Evolutionary conservation across 2,888 invertebrate species (phyloP), one percentile per base, ranked within the genome.

Genomic region (Beris morrisii): DNA sequence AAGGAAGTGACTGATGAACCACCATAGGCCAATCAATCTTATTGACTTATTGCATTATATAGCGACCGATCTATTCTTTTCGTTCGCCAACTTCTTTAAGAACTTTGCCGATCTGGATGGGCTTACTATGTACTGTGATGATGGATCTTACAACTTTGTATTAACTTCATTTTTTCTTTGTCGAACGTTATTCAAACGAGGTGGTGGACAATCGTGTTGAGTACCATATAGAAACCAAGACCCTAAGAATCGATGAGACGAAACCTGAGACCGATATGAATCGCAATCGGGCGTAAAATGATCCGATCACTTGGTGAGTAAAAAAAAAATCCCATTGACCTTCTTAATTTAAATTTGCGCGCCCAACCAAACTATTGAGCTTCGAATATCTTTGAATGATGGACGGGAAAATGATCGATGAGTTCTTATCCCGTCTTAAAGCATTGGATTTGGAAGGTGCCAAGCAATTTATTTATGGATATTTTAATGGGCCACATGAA

Each of bases 261-360:
- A 38, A 38, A 38, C 22, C 38, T 38, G 38, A 38, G 9, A 5
- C 9, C 38, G 38, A 38, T 38, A 9, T 38, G 38, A 38, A 38
- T 38, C 38, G 38, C 38, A 38, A 9, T 38, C 38, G 9, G 38
- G 38, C 38, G 38, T 38, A 38, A 38, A 38, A 38, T 38, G 38
- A 38, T 38, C 7, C 9, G 38, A 38, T 38, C 38, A 38, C 9
- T 13, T 11, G 5, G 22, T 11, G 15, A 43, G n/a, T 3, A 43
- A 11, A 5, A 13, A 56, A 56, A 56, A 44, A 43, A 12, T 4
- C 56, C 13, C 3, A 13, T 59, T 48, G 59, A 59, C 59, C 59
- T 30, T 59, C 48, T 48, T 59, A 59, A 59, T 59, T 59, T 59
- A 32, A 59, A 59, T 59, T 59, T 48, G 59, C 46, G 48, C 59